Evolutionary conservation across 2,113 vertebrate genomes (phyloP).

Genomic region (Chlorodrepanis virens): DNA sequence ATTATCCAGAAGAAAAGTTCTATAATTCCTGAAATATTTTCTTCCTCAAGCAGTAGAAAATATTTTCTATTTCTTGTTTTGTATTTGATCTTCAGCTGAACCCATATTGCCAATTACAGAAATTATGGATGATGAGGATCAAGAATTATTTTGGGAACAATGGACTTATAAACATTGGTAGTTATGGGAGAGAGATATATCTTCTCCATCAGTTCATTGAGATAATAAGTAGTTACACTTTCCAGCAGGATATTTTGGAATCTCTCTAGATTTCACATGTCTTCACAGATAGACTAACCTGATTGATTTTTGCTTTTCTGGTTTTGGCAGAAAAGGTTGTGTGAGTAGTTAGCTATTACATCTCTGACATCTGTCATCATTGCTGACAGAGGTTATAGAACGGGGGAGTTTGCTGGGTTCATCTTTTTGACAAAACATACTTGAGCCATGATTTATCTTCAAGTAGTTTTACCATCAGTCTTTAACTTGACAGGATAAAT

Average conservation of each 20-base stretch:
- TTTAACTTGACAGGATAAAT: neutral
- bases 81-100: neutral
- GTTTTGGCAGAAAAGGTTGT: neutral
- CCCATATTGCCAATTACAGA: neutral
- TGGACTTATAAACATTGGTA: neutral
- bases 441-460: neutral
- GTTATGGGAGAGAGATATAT: neutral
- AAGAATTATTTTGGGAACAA: neutral
- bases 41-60: neutral
- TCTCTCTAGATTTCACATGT: neutral
- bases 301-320: neutral
- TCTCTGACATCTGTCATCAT: neutral
- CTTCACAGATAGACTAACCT: neutral
- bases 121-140: neutral
- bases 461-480: neutral
- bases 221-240: neutral
- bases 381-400: neutral
- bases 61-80: neutral
- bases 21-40: neutral
- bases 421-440: neutral
- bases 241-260: neutral
- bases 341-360: neutral
- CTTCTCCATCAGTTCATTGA: neutral
- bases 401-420: neutral
- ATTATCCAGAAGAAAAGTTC: neutral